Base-by-base conservation (phyloP, 2,888 invertebrate species). In the Lochmaea crataegi region DNA sequence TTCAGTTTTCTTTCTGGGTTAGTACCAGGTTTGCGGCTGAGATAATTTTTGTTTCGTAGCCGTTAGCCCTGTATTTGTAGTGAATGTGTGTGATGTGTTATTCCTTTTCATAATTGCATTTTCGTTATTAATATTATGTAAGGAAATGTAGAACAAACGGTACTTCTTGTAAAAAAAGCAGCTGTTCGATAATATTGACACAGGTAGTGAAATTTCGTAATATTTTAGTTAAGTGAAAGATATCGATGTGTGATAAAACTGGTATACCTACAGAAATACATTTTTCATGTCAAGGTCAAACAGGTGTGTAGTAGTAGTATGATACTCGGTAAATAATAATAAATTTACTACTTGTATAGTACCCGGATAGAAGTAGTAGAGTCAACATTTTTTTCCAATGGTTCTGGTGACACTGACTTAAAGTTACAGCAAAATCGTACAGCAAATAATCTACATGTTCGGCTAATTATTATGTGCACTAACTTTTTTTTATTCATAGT, bases 401-500 rank as follows among this genome's bases (percentile, higher is more conserved):
- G 32, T 32, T 45, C 12, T 12, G 45, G 11, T 45, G 12, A 45
- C 14, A 42, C 2, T 11, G 4, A 22, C 2, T 22, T 22, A 22
- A n/a, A n/a, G n/a, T n/a, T n/a, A n/a, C n/a, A n/a, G n/a, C n/a
- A n/a, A n/a, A n/a, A n/a, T n/a, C n/a, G n/a, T n/a, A n/a, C n/a
- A 22, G 22, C 22, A 22, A 22, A 22, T 22, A 22, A 22, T 22
- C 22, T 22, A 22, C 22, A 22, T 22, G 22, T 22, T 22, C 22
- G 22, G 22, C 22, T 42, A 42, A 42, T 42, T 42, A 11, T 42
- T 42, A 42, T 42, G 4, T 11, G 12, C 42, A 45, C 9, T 67
- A 11, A 57, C 14, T 71, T 58, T 10, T 22, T 56, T 76, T 73
- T 67, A 65, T 42, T 82, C 82, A 45, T 68, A 86, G 86, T 82